Evolutionary conservation across 1,140 invertebrate genomes (phyloP), one percentile per base, ranked within the genome.

Genomic region (Drosophila dunni): DNA sequence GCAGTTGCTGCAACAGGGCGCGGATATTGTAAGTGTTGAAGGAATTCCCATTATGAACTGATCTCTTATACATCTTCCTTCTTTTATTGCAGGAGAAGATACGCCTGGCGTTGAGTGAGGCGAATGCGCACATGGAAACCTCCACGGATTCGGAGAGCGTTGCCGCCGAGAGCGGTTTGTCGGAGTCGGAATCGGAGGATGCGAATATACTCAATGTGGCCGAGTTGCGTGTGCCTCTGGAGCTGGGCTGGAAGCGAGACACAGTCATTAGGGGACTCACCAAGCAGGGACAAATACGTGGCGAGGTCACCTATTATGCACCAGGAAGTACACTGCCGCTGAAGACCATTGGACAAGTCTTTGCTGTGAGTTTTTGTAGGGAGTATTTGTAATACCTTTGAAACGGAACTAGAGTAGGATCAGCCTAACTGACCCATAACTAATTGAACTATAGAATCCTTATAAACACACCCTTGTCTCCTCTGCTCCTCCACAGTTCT

Each of bases 291-390:
- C 95, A 95, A 50, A 95, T 97, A 60, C 96, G 96, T 80, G 97
- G 97, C 33, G 97, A 97, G 88, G 97, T 98, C n/a, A 95, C 95
- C 29, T 99, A 99, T 91, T 95, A 95, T 79, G 96, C 97, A 29
- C 98, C 98, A 0, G 96, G 96, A 67, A 83, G 92, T 7, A 48
- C 93, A 7, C 90, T 93, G 58, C 80, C 90, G 3, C 79, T 94
- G 6, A 94, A 93, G 64, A 93, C 86, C 33, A 86, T 93, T 60
- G 93, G 94, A 50, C 94, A 94, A 56, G 82, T 94, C 56, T 91
- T 93, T 66, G 85, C 93, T 91, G 94, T 94, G 81, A 93, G 92
- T 92, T 91, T 92, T 91, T 91, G 90, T 91, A 91, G 90, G 81
- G 80, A 60, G 53, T 45, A 45, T 53, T 70, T 79, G 66, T 45